Evolutionary conservation across 2,113 vertebrate species (phyloP).

Genomic region (Smithornis capensis): DNA sequence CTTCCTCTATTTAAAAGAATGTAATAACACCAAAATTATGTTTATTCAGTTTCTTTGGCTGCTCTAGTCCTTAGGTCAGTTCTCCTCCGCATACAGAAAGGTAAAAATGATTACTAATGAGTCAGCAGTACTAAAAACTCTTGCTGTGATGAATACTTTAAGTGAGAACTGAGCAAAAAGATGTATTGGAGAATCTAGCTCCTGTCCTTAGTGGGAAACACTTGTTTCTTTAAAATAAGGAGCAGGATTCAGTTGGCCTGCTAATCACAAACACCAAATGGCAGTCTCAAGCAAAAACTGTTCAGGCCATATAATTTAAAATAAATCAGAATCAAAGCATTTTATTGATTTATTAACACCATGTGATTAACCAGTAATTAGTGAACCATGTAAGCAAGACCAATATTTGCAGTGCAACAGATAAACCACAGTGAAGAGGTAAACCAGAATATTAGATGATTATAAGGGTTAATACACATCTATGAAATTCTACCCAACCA

Average conservation of each 20-base stretch:
- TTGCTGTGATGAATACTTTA: not conserved
- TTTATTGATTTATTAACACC: conserved; percentile 9
- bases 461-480: not conserved
- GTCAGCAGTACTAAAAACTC: not conserved
- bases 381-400: not conserved
- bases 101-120: not conserved
- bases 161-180: not conserved
- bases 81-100: not conserved
- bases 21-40: not conserved
- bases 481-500: not conserved
- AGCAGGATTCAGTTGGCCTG: not conserved
- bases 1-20: not conserved
- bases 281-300: not conserved
- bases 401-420: not conserved
- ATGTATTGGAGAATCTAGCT: not conserved
- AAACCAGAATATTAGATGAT: not conserved
- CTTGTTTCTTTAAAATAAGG: not conserved
- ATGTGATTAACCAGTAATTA: not conserved
- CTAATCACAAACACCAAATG: not conserved
- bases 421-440: not conserved
- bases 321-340: not conserved
- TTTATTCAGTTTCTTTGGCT: not conserved
- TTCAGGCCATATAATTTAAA: not conserved
- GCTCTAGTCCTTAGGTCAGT: not conserved
- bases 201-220: not conserved